A percentile compares a stretch with the other conserved stretches of the same genome.
These are phyloP conservation scores for Flabesymbios commensalis DNA, from an alignment of 2,888 invertebrate species.

Conservation along the genomic window DNA sequence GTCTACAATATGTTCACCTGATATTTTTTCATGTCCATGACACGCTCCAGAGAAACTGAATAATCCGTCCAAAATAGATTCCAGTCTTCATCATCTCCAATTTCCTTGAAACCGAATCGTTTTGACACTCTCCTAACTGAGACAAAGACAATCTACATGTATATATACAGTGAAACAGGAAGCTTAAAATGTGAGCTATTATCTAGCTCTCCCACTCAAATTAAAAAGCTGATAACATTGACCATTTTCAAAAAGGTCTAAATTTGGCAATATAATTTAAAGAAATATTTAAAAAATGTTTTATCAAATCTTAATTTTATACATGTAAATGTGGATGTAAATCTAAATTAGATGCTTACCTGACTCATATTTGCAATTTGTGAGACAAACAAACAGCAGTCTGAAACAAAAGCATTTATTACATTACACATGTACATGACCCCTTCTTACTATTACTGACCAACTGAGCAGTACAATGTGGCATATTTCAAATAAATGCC, in stretches of 20 bases:
- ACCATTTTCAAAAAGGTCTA: not conserved
- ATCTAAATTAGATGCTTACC: slow-evolving; percentile 43
- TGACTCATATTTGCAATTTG: slow-evolving; percentile 60
- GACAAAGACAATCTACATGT: slow-evolving; percentile 45
- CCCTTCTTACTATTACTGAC: too few species aligned
- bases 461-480: too few species aligned
- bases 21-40: slow-evolving; percentile 89
- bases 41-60: slow-evolving; percentile 81
- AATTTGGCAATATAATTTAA: not conserved
- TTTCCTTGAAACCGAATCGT: slow-evolving; percentile 77
- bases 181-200: too few species aligned
- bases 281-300: not conserved
- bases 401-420: slow-evolving; percentile 38
- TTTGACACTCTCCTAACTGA: slow-evolving; percentile 72
- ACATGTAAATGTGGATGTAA: not conserved
- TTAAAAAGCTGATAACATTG: not conserved
- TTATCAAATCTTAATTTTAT: not conserved
- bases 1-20: too few species aligned
- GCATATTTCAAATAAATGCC: too few species aligned
- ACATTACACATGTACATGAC: too few species aligned
- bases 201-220: too few species aligned
- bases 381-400: slow-evolving; percentile 52
- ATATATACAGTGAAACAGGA: too few species aligned
- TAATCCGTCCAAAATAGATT: slow-evolving; percentile 90
- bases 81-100: slow-evolving; percentile 81